Base-by-base conservation (phyloP, 2,113 vertebrate species). In the Hemichromis elongatus region DNA sequence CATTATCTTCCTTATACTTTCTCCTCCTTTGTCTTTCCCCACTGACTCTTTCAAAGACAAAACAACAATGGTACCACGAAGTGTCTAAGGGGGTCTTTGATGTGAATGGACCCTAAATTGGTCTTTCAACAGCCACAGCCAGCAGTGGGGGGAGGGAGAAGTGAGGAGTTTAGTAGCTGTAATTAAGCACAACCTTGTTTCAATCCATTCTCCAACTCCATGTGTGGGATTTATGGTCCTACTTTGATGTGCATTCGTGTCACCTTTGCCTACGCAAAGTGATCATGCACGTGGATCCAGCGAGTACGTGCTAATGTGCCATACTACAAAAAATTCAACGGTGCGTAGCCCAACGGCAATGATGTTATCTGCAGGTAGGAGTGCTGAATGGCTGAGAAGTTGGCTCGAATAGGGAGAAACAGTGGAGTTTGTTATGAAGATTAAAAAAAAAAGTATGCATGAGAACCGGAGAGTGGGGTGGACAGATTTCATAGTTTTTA, bases 61-160 rank as follows among this genome's bases (percentile, higher is more conserved):
- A 91, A 80, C 90, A 90, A 92, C 92, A 94, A 93, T 88, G 77
- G 40, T 47, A 4, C 85, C 86, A 77, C 88, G 90, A 90, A 94
- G 85, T 66, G 79, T 80, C 82, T 21, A 54, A 19, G 45, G 77
- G 90, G 85, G 45, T 78, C 91, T 93, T 92, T 94, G 85, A 93
- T 81, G 92, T 92, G 78, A 88, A 90, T 88, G 56, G 61, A 11
- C 61, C 73, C 61, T 92, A 85, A 93, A 88, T 84, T 81, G 79
- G 18, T 50, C 52, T 88, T 90, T 86, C 40, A 82, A 13, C 79
- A 84, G 78, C 56, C 87, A 30, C 82, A 77, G 68, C 56, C 55
- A 68, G 33, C 55, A 19, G 42, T 8, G 30, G 28, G 19, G 2
- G 21, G 21, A 45, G 8, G n/a, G n/a, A 9, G 35, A 47, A 3